These are phyloP conservation scores for Carollia perspicillata DNA, from an alignment of 2,113 vertebrate genomes.

Conservation along the genomic window DNA sequence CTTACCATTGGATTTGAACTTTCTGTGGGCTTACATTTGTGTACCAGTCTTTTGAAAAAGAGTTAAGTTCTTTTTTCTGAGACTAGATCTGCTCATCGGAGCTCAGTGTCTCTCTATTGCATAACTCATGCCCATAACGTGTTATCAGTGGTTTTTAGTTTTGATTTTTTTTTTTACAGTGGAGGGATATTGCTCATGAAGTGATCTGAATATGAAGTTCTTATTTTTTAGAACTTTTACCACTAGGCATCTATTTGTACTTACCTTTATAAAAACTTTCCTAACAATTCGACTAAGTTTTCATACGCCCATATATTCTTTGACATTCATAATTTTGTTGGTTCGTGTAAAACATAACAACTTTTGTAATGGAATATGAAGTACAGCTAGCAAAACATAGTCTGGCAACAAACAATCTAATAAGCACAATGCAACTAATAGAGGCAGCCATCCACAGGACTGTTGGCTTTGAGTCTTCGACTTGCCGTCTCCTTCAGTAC, in stretches of 20 bases:
- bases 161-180: background rate
- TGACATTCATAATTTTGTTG: background rate
- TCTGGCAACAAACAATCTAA: background rate
- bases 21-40: background rate
- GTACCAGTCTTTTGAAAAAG: background rate
- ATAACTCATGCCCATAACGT: background rate
- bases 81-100: background rate
- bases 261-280: background rate
- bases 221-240: constrained; percentile 30
- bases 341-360: background rate
- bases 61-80: background rate
- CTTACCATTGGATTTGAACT: background rate
- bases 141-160: background rate
- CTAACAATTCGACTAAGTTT: background rate
- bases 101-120: background rate
- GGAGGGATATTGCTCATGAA: background rate
- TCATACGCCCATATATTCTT: background rate
- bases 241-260: background rate
- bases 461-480: background rate
- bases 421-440: background rate
- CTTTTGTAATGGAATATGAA: background rate
- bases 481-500: background rate
- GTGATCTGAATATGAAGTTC: background rate
- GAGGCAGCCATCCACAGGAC: background rate
- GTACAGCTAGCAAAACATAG: background rate